Evolutionary conservation across 2,113 vertebrate species (phyloP), one percentile per base, ranked within the genome.

Genomic region (Lophotis ruficrista): DNA sequence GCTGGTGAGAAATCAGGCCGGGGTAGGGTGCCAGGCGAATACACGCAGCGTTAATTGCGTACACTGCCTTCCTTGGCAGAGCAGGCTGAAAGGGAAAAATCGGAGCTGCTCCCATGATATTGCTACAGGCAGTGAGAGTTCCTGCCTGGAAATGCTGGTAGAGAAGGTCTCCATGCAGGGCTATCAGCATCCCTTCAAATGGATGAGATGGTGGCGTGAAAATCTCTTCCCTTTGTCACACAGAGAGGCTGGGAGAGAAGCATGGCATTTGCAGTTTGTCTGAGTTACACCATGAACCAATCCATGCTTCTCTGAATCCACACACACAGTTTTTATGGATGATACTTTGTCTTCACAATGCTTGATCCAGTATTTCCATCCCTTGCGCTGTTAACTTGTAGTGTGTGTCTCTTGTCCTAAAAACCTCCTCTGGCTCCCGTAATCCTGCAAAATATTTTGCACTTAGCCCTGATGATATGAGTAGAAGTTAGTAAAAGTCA

Each of bases 1-100:
- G 21, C 4, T 38, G 43, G 22, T 25, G 5, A 7, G 61, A 87
- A 89, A 53, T 33, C 27, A 66, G 76, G 14, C 33, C 1, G 7
- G 24, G 3, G 10, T 57, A 31, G 57, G 14, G 31, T 13, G 68
- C 53, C 71, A 58, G 70, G 38, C 3, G 3, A 80, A 35, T 19
- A 16, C 25, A 9, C 6, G 37, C 50, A 47, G 31, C 0, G 0
- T 60, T 23, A 30, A 30, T 1, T 65, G 35, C 30, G 22, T 18
- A 11, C 10, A 0, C 20, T 65, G 73, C 47, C 53, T 76, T 41
- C 38, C 66, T 48, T 30, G 37, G 43, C 28, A 91, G 65, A 80
- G 38, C 64, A 53, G 22, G 27, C 54, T 91, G 72, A 25, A 73
- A 65, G 47, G 35, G 33, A 45, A 50, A 70, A 48, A 60, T 21